Evolutionary conservation across 2,797 vertebrate genomes (phyloP).

Genomic region (Bryconaethiops microstoma): DNA sequence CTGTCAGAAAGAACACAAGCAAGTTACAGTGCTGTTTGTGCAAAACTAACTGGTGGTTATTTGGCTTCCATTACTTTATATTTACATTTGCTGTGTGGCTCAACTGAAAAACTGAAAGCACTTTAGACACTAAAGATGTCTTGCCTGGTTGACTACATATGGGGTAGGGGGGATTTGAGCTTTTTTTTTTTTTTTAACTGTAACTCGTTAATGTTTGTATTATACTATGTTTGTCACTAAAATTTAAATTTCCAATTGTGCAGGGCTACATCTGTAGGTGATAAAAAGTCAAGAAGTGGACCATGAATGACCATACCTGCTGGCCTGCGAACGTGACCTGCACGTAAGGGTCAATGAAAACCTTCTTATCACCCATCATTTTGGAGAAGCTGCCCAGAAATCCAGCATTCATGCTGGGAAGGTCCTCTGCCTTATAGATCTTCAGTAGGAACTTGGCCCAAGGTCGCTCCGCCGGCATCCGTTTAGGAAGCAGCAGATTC

Average conservation of each 20-base stretch:
- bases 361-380: conserved; percentile 83
- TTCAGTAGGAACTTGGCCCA: conserved; percentile 90
- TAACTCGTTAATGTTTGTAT: neutral
- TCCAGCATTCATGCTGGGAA: conserved; percentile 87
- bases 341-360: conserved; percentile 90
- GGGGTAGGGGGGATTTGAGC: no score
- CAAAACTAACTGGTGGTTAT: no score
- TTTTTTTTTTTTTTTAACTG: neutral
- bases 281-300: neutral
- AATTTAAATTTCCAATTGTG: neutral
- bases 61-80: no score
- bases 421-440: conserved; percentile 86
- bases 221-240: neutral
- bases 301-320: conserved; percentile 74
- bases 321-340: conserved; percentile 89
- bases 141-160: no score
- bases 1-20: neutral
- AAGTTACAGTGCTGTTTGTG: neutral
- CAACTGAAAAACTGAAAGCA: no score
- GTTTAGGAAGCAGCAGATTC: conserved; percentile 89
- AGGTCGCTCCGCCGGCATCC: conserved; percentile 84
- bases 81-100: no score
- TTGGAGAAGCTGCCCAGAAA: conserved; percentile 88
- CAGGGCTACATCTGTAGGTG: neutral
- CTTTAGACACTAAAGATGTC: no score